A percentile compares a stretch with the other conserved stretches of the same genome.
phyloP scores from a whole-genome alignment of 1,140 invertebrate species.

The Epicauta chinensis region DNA sequence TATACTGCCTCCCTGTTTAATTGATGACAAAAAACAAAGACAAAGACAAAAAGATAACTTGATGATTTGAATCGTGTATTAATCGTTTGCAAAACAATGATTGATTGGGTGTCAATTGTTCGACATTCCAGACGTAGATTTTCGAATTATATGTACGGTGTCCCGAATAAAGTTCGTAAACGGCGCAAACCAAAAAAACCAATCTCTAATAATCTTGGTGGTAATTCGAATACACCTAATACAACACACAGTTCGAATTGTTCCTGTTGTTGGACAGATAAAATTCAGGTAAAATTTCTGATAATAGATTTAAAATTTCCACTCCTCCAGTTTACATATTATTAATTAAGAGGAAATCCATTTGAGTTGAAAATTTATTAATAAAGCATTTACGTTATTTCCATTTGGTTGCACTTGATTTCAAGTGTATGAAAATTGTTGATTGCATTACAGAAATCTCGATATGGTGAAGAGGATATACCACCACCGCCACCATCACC shows the following conservation, averaged over 20 bases:
- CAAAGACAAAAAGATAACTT: not conserved
- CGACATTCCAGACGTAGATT: slow-evolving; percentile 63
- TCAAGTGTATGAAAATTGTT: not conserved
- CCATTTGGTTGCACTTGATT: no score
- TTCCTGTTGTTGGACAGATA: slow-evolving; percentile 41
- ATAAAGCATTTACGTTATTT: no score
- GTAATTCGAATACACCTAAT: slow-evolving; percentile 2
- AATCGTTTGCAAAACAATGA: slow-evolving; percentile 52
- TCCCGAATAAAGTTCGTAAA: slow-evolving; percentile 52
- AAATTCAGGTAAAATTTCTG: slow-evolving; percentile 38
- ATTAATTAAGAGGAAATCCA: no score
- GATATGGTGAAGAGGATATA: slow-evolving; percentile 50
- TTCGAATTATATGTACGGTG: slow-evolving; percentile 63
- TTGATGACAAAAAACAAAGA: no score
- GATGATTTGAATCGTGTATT: not conserved
- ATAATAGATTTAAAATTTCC: not conserved
- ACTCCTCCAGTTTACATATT: no score
- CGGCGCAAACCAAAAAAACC: slow-evolving; percentile 4
- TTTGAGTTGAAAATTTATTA: no score
- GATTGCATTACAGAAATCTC: slow-evolving; percentile 48
- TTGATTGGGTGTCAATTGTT: slow-evolving; percentile 74
- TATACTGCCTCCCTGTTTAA: not conserved
- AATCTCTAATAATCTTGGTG: not conserved
- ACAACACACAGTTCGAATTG: slow-evolving; percentile 33
- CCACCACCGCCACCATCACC: slow-evolving; percentile 49